Base-by-base conservation (phyloP, 2,797 vertebrate genomes). In the Helostoma temminkii region DNA sequence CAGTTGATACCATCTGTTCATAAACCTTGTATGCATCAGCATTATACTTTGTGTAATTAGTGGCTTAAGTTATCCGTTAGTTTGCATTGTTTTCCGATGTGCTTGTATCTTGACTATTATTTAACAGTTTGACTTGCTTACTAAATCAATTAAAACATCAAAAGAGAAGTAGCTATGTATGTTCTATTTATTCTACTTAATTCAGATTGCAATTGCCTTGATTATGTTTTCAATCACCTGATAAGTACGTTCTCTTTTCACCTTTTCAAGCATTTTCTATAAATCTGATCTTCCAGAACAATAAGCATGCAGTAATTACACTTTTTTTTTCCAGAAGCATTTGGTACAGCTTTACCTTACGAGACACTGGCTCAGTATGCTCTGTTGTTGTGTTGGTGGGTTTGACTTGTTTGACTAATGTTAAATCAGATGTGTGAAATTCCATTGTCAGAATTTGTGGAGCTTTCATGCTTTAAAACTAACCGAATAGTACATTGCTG, bases 201-300 rank as follows among this genome's bases (percentile, higher is more conserved):
- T 59, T 66, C 68, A 71, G 46, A 67, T 58, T 67, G 59, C 57
- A 61, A 63, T 71, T 64, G 61, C 61, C 55, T 78, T 45, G 11
- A 65, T 57, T 79, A 48, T 68, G 28, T 66, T 78, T 80, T 66
- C 54, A 46, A 72, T 75, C 52, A 77, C 61, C 65, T 57, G 26
- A 75, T 57, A 39, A 54, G 63, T 48, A 58, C 45, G 32, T 73
- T 71, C 34, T 74, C 55, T 76, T 79, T 72, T 71, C 75, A 88
- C 59, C 39, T 68, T 79, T 86, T 54, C 49, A 71, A 77, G 54
- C 80, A 82, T 89, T 88, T 90, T 89, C 84, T 90, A 90, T 83
- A 89, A 92, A 91, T 89, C 88, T 77, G 88, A 86, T 91, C 89
- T 92, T 91, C 88, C 89, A 85, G 59, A 73, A 69, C 78, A 89